Evolutionary conservation across 2,888 invertebrate species (phyloP).

Genomic region (Meandrusa payeni): DNA sequence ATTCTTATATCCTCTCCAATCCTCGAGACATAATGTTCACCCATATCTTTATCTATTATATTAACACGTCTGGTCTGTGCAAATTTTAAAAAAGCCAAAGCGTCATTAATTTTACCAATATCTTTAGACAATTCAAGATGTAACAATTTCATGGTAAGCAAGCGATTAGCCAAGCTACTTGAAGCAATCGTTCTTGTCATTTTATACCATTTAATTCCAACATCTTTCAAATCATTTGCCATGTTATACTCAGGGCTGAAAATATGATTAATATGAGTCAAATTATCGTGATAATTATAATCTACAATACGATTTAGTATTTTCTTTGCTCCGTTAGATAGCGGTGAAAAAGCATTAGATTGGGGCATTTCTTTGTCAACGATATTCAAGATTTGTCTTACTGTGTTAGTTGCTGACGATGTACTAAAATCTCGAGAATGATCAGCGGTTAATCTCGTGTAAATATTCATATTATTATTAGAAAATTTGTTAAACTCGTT

Average conservation of each 20-base stretch:
- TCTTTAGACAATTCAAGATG: slow-evolving; percentile 45
- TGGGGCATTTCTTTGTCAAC: slow-evolving; percentile 41
- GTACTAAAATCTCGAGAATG: slow-evolving; percentile 3
- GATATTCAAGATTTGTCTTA: slow-evolving; percentile 42
- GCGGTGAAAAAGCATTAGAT: slow-evolving; percentile 35
- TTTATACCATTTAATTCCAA: slow-evolving; percentile 46
- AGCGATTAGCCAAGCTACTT: slow-evolving; percentile 35
- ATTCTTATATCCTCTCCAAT: slow-evolving; percentile 37
- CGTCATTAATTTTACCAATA: slow-evolving; percentile 47
- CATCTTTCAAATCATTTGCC: slow-evolving; percentile 39
- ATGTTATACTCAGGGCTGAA: slow-evolving; percentile 43
- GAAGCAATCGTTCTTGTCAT: slow-evolving; percentile 34
- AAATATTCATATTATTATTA: slow-evolving; percentile 20
- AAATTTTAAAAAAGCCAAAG: slow-evolving; percentile 41
- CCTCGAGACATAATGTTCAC: slow-evolving; percentile 35
- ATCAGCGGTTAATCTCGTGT: slow-evolving; percentile 13
- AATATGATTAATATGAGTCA: slow-evolving; percentile 29
- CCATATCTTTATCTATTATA: slow-evolving; percentile 33
- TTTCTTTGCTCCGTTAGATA: slow-evolving; percentile 40
- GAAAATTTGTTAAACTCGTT: slow-evolving; percentile 24
- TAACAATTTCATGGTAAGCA: slow-evolving; percentile 50
- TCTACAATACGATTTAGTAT: slow-evolving; percentile 47
- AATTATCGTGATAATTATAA: slow-evolving; percentile 38
- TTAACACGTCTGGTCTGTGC: slow-evolving; percentile 45
- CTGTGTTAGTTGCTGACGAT: slow-evolving; percentile 29